A percentile compares a stretch with the other conserved stretches of the same genome.
Evolutionary conservation across 2,888 invertebrate genomes (phyloP).

Genomic region (Liopterus haemorrhoidalis): DNA sequence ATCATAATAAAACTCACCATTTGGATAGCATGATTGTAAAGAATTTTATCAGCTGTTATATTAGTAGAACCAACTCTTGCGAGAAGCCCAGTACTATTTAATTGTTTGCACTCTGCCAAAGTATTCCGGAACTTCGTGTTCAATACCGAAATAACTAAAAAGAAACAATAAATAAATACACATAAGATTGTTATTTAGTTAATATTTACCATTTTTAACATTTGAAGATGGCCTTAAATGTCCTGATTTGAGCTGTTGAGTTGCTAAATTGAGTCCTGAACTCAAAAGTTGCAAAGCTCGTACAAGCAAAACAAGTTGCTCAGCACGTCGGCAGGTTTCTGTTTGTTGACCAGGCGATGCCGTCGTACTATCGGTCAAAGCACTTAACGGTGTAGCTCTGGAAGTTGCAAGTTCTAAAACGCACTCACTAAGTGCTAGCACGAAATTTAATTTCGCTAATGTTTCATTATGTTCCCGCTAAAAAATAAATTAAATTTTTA

Average conservation of each 20-base stretch:
- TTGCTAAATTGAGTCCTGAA: slow-evolving; percentile 87
- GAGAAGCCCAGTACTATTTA: slow-evolving; percentile 69
- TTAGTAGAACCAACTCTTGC: slow-evolving; percentile 68
- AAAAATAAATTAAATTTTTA: slow-evolving; percentile 31
- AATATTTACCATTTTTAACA: slow-evolving; percentile 75
- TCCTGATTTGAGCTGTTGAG: slow-evolving; percentile 75
- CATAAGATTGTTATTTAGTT: slow-evolving; percentile 8
- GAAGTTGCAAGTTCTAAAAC: slow-evolving; percentile 82
- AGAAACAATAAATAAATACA: slow-evolving; percentile 12
- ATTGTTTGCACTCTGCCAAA: slow-evolving; percentile 77
- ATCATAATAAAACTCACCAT: slow-evolving; percentile 74
- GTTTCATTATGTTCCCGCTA: slow-evolving; percentile 94
- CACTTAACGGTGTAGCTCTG: slow-evolving; percentile 67
- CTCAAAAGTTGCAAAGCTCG: slow-evolving; percentile 89
- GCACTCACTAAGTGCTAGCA: slow-evolving; percentile 90
- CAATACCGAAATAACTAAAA: slow-evolving; percentile 79
- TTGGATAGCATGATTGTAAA: slow-evolving; percentile 96
- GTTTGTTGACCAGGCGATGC: slow-evolving; percentile 32
- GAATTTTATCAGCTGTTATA: slow-evolving; percentile 86
- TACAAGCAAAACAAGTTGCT: slow-evolving; percentile 81
- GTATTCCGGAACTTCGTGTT: slow-evolving; percentile 89
- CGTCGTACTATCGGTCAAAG: slow-evolving; percentile 38
- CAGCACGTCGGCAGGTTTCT: slow-evolving; percentile 54
- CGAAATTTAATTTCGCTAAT: slow-evolving; percentile 94
- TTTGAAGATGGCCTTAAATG: slow-evolving; percentile 85